A percentile compares a stretch with the other conserved stretches of the same genome.
Conservation (phyloP, 2,888 invertebrate species). For the Polyploca ridens region DNA sequence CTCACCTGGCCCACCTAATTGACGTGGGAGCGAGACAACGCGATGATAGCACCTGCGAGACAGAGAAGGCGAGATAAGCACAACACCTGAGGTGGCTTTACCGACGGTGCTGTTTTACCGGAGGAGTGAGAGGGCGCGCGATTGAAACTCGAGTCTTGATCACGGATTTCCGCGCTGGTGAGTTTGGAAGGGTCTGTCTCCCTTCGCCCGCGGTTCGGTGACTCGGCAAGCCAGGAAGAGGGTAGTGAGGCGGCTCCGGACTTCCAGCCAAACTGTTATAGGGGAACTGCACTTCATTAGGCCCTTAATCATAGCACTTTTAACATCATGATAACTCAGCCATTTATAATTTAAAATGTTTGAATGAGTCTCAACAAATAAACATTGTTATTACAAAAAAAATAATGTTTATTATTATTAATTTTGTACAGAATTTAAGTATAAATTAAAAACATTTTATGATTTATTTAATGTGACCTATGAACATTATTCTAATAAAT, state of each 20-base stretch:
- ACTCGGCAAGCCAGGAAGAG: constrained; percentile 22
- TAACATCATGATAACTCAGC: too few relatives aligned
- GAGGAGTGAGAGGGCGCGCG: constrained; percentile 43
- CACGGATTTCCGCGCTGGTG: constrained; percentile 75
- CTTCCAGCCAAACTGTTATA: not conserved
- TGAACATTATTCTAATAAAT: not conserved
- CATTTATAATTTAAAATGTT: not conserved
- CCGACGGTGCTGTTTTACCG: constrained; percentile 53
- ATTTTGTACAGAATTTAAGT: too few relatives aligned
- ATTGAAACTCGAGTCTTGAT: constrained; percentile 55
- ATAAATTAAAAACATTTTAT: too few relatives aligned
- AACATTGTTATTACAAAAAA: too few relatives aligned
- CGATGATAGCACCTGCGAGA: constrained; percentile 54
- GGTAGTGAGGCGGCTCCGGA: not conserved
- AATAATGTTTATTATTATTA: too few relatives aligned
- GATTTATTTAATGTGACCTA: not conserved
- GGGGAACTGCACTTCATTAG: constrained; percentile 1
- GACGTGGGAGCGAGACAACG: constrained; percentile 65
- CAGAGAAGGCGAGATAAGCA: constrained; percentile 63
- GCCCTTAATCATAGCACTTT: not conserved
- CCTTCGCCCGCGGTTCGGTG: constrained; percentile 50
- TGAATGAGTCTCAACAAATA: not conserved
- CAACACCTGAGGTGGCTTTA: constrained; percentile 68
- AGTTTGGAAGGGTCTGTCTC: constrained; percentile 53
- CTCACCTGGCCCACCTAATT: constrained; percentile 60